Evolutionary conservation across 2,113 vertebrate species (phyloP).

Genomic region (Campylomormyrus tamandua): DNA sequence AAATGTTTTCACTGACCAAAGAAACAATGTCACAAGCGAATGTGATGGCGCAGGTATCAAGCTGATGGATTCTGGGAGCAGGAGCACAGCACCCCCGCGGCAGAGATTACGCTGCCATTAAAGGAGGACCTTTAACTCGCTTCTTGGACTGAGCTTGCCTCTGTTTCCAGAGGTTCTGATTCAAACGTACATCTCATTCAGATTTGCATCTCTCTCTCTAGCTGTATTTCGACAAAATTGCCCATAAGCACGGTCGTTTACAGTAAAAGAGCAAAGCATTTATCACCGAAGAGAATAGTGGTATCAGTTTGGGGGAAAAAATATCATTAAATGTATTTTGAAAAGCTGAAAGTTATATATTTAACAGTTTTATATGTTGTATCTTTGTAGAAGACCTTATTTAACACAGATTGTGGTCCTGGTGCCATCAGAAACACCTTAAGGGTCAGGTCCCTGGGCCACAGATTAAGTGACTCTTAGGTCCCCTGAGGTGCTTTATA

Average conservation of each 20-base stretch:
- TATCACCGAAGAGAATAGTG: slow-evolving; percentile 67
- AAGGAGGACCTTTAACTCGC: slow-evolving; percentile 67
- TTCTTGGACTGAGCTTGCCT: slow-evolving; percentile 75
- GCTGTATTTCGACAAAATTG: slow-evolving; percentile 71
- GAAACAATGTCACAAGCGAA: slow-evolving; percentile 70
- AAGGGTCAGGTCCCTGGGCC: slow-evolving; percentile 69
- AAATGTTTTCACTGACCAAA: slow-evolving; percentile 95
- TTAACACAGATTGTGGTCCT: slow-evolving; percentile 85
- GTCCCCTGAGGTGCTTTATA: slow-evolving; percentile 58
- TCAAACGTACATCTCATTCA: slow-evolving; percentile 50
- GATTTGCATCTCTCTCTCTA: slow-evolving; percentile 81
- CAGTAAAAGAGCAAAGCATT: slow-evolving; percentile 59
- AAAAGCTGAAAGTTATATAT: slow-evolving; percentile 99
- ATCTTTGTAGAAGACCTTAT: slow-evolving; percentile 99
- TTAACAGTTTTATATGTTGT: slow-evolving; percentile 99
- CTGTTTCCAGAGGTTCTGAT: slow-evolving; percentile 67
- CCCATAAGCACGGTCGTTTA: slow-evolving; percentile 77
- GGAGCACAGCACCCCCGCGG: slow-evolving; percentile 35
- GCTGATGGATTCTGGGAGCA: slow-evolving; percentile 45
- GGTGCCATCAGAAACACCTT: slow-evolving; percentile 67
- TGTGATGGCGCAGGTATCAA: slow-evolving; percentile 39
- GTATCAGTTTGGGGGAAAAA: slow-evolving; percentile 41
- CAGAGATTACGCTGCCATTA: slow-evolving; percentile 37
- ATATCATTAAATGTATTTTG: slow-evolving; percentile 99
- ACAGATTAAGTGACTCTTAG: slow-evolving; percentile 55